Evolutionary conservation across 2,797 vertebrate species (phyloP).

Genomic region (Dendrocincla fuliginosa): DNA sequence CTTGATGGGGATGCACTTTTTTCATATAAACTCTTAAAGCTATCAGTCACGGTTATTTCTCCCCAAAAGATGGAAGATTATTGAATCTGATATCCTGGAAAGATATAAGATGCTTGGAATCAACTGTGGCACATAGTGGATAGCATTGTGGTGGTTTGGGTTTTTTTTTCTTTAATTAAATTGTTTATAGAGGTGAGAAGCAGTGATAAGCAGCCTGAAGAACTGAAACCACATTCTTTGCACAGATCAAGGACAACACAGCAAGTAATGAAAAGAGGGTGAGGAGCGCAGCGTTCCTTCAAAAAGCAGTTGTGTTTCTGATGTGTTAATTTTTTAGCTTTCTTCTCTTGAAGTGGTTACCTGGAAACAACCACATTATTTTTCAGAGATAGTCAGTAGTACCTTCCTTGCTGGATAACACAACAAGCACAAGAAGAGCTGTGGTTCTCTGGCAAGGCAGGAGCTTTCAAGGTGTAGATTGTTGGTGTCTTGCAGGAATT

Average conservation of each 20-base stretch:
- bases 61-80: not conserved
- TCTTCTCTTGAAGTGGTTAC: not conserved
- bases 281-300: not conserved
- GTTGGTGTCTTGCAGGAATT: rapidly evolving
- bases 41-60: not conserved
- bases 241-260: not conserved
- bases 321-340: not conserved
- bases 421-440: not conserved
- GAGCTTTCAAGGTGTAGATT: not conserved
- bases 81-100: not conserved
- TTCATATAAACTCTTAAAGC: not conserved
- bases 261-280: not conserved
- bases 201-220: not conserved
- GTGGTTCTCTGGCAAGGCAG: not conserved
- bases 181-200: not conserved
- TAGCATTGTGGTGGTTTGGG: not conserved
- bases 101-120: not conserved
- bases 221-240: not conserved
- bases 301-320: not conserved
- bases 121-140: rapidly evolving
- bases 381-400: not conserved
- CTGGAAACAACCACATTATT: not conserved
- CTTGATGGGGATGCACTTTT: not conserved
- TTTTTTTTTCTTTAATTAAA: not conserved
- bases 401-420: not conserved